Percentiles rank a stretch among this genome's conserved stretches.
Conservation (phyloP, 2,797 vertebrate genomes). For the Etheostoma perlongum region DNA sequence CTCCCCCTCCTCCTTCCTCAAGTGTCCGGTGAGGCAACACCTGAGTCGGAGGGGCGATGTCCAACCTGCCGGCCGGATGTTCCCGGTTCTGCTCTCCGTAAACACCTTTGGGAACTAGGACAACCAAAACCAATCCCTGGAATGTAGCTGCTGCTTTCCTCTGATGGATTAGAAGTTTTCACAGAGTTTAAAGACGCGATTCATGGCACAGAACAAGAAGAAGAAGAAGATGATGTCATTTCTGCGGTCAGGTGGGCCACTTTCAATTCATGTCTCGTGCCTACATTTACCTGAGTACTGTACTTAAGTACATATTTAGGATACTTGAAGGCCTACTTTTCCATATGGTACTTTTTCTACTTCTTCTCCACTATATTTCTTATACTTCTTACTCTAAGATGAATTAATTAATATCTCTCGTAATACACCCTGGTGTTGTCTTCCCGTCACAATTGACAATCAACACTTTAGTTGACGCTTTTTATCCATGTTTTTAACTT, state of each 20-base stretch:
- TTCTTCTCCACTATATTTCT: background rate
- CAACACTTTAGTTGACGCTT: too few species aligned
- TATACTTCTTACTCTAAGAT: background rate
- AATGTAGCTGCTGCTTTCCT: background rate
- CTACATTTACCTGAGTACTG: background rate
- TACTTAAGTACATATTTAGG: background rate
- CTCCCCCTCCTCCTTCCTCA: background rate
- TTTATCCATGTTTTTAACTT: too few species aligned
- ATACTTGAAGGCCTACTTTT: background rate
- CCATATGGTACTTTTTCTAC: background rate
- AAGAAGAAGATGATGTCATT: constrained; percentile 49
- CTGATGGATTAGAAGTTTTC: background rate
- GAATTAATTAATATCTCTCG: background rate
- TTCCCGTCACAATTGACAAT: too few species aligned
- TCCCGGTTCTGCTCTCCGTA: background rate
- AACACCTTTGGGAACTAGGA: background rate
- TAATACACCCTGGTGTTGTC: too few species aligned
- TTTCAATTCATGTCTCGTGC: background rate
- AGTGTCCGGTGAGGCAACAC: constrained; percentile 11
- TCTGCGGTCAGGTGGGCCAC: constrained; percentile 59
- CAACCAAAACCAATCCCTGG: too few species aligned
- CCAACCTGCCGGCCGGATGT: constrained; percentile 6
- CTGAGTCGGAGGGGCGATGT: constrained; percentile 2
- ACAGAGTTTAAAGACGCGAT: background rate
- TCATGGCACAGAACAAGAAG: background rate